Evolutionary conservation across 2,113 vertebrate genomes (phyloP).

Genomic region (Halcyon malimbica): DNA sequence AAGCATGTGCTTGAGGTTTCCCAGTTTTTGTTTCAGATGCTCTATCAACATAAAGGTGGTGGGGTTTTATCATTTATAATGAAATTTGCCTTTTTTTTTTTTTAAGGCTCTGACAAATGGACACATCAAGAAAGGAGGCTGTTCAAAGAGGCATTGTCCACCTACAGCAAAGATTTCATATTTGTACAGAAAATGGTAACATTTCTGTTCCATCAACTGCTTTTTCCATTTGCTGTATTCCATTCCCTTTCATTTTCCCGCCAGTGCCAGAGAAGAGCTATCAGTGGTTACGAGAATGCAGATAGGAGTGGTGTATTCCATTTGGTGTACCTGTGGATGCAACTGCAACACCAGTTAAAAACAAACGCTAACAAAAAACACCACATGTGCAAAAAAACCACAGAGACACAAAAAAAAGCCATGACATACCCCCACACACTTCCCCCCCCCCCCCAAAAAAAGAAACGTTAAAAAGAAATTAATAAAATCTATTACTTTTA

Average conservation of each 20-base stretch:
- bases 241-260: neutral
- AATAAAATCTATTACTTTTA: neutral
- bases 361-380: neutral
- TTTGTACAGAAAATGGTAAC: constrained; percentile 87
- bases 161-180: constrained; percentile 89
- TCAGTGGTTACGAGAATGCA: neutral
- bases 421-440: too few species aligned
- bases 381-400: neutral
- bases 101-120: constrained; percentile 88
- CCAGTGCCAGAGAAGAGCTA: neutral
- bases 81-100: neutral
- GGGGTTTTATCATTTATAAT: neutral
- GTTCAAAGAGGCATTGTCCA: constrained; percentile 84
- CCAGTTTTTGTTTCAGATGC: neutral
- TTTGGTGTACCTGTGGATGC: neutral
- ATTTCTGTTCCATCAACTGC: neutral
- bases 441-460: too few species aligned
- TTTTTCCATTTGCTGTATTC: neutral
- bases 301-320: neutral
- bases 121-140: constrained; percentile 81
- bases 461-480: neutral
- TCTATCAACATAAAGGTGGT: neutral
- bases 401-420: too few species aligned
- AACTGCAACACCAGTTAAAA: neutral
- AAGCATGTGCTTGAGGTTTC: neutral